Evolutionary conservation across 2,797 vertebrate species (phyloP), one percentile per base, ranked within the genome.

Genomic region (Peromyscus eremicus): DNA sequence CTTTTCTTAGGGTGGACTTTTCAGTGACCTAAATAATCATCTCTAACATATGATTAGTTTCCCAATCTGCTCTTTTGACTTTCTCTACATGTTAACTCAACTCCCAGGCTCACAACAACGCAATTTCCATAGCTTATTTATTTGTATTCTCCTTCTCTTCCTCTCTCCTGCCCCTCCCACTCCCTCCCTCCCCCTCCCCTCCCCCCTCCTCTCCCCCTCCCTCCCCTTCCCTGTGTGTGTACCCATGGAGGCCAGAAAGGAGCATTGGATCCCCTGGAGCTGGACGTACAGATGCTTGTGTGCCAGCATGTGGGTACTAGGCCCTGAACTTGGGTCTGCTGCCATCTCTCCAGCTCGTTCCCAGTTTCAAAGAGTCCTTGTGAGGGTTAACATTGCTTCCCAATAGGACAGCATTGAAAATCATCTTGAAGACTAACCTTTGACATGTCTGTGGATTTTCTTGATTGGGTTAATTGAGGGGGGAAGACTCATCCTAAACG

Each of bases 11-110:
- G 17, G 60, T 60, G 25, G 21, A 49, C 7, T 68, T 49, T 9
- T 12, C 52, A 3, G 62, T 6, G 43, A 14, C 37, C 64, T 81
- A 84, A 95, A 68, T 76, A 77, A 76, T 57, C 84, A 68, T 77
- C 95, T 89, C 29, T 84, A 86, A 95, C 29, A 75, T 68, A 89
- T 40, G 40, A 88, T 75, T 32, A 12, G 5, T 76, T 92, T 91
- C 40, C 96, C n/a, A 86, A 40, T 85, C 60, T 73, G 0, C 7
- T 93, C 0, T 70, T 85, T 70, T 89, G 10, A 34, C 7, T 92
- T 84, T 94, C 29, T 92, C 21, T 91, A 37, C 9, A 27, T 70
- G 55, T 17, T 92, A 55, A 94, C 88, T 97, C 62, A 86, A 81
- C 70, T 94, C 70, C 64, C 68, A 90, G 34, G 62, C 17, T 90